Evolutionary conservation across 2,888 invertebrate genomes (phyloP).

Genomic region (Tryphoninae sp.): DNA sequence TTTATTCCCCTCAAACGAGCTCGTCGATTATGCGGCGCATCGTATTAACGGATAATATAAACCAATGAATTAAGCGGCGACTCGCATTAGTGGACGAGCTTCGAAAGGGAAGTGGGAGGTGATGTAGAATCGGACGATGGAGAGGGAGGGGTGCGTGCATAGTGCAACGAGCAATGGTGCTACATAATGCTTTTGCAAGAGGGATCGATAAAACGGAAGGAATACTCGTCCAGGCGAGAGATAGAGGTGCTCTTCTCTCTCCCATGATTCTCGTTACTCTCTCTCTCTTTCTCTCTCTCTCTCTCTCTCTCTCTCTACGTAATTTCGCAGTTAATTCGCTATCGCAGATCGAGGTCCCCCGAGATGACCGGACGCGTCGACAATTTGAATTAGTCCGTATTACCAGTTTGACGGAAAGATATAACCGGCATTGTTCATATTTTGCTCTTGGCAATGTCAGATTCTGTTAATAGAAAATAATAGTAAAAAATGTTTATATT

Average conservation of each 20-base stretch:
- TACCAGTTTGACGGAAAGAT: slow-evolving; percentile 65
- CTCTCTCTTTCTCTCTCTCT: slow-evolving; percentile 3
- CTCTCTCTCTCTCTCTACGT: slow-evolving; percentile 13
- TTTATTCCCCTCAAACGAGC: slow-evolving; percentile 31
- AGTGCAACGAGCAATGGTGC: slow-evolving; percentile 8
- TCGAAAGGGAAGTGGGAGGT: neutral
- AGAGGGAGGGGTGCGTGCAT: slow-evolving; percentile 27
- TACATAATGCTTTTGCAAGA: slow-evolving; percentile 25
- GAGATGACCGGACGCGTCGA: slow-evolving; percentile 62
- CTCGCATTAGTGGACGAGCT: slow-evolving; percentile 43
- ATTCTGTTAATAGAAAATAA: neutral
- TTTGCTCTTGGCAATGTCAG: slow-evolving; percentile 17
- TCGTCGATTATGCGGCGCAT: slow-evolving; percentile 51
- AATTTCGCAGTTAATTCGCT: slow-evolving; percentile 62
- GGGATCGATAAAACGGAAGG: slow-evolving; percentile 56
- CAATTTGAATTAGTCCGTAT: slow-evolving; percentile 71
- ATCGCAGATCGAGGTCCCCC: slow-evolving; percentile 54
- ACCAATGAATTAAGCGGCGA: slow-evolving; percentile 52
- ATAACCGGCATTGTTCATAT: slow-evolving; percentile 41
- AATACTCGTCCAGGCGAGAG: slow-evolving; percentile 33
- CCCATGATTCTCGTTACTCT: slow-evolving; percentile 39
- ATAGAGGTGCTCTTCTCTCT: slow-evolving; percentile 12
- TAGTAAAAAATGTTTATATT: slow-evolving; percentile 30
- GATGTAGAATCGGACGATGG: slow-evolving; percentile 4
- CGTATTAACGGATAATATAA: slow-evolving; percentile 54